Evolutionary conservation across 1,140 invertebrate genomes (phyloP).

Genomic region (Trichonephila clavipes): DNA sequence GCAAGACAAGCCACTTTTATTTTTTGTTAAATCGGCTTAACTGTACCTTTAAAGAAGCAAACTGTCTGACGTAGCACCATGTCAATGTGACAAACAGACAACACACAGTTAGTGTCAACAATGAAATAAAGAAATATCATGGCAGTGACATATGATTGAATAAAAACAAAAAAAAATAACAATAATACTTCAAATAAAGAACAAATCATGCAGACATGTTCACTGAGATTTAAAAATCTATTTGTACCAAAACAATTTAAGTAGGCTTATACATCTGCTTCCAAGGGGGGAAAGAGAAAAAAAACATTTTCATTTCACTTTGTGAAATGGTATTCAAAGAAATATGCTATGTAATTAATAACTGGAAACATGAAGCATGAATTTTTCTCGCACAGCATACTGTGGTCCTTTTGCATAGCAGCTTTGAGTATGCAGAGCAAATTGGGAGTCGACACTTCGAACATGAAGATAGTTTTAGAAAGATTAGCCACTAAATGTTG

Average conservation of each 20-base stretch:
- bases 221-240: constrained; percentile 27
- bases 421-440: constrained; percentile 57
- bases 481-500: constrained; percentile 67
- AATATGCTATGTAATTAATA: constrained; percentile 49
- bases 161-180: constrained; percentile 57
- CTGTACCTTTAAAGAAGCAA: constrained; percentile 18
- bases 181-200: constrained; percentile 66
- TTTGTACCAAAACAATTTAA: constrained; percentile 55
- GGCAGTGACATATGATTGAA: constrained; percentile 71
- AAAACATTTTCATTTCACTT: constrained; percentile 12
- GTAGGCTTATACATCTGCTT: not conserved
- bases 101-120: constrained; percentile 68
- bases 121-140: constrained; percentile 64
- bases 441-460: constrained; percentile 47
- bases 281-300: not conserved
- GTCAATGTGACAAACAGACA: constrained; percentile 70
- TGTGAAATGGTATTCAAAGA: not conserved
- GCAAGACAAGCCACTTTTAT: not conserved
- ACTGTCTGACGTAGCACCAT: constrained; percentile 71
- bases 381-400: constrained; percentile 1
- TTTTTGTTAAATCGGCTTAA: not conserved
- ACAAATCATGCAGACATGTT: not conserved
- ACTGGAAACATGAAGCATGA: constrained; percentile 14
- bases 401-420: constrained; percentile 66
- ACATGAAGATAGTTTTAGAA: constrained; percentile 58